These are phyloP conservation scores for Cyclina sinensis DNA, from an alignment of 1,140 invertebrate genomes.

Conservation along the genomic window DNA sequence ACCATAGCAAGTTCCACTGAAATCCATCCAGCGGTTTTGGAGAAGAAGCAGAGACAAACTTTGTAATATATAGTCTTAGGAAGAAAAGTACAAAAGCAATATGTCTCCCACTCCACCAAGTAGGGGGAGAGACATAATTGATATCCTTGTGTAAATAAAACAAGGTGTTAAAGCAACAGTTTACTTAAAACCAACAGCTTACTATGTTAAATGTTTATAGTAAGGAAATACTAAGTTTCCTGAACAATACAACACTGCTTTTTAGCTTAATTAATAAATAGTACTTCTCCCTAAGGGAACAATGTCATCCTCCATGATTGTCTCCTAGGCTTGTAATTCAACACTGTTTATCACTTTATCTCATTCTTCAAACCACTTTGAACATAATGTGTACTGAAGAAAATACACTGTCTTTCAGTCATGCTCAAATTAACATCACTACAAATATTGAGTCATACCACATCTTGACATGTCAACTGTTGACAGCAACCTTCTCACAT, in stretches of 20 bases:
- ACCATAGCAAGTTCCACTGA: too few relatives aligned
- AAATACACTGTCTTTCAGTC: background rate
- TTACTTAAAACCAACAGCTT: too few relatives aligned
- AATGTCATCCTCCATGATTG: background rate
- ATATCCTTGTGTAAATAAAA: too few relatives aligned
- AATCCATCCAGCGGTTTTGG: too few relatives aligned
- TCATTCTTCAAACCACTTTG: slow-evolving; percentile 1
- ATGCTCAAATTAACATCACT: background rate
- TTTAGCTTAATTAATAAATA: too few relatives aligned
- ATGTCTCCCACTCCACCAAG: too few relatives aligned
- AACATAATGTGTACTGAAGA: slow-evolving; percentile 5
- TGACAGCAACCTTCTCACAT: background rate
- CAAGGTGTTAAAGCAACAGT: too few relatives aligned
- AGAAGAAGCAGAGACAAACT: too few relatives aligned
- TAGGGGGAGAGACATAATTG: too few relatives aligned
- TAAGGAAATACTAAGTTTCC: background rate
- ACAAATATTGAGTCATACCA: slow-evolving; percentile 29
- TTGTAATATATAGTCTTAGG: too few relatives aligned
- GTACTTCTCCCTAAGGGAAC: background rate
- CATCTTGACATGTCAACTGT: background rate
- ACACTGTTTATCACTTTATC: background rate
- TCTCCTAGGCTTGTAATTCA: background rate
- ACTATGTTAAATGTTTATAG: too few relatives aligned
- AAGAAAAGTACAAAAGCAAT: too few relatives aligned
- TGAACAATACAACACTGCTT: background rate